Conservation (phyloP, 2,888 invertebrate genomes). For the Drosophila maculinotata region DNA sequence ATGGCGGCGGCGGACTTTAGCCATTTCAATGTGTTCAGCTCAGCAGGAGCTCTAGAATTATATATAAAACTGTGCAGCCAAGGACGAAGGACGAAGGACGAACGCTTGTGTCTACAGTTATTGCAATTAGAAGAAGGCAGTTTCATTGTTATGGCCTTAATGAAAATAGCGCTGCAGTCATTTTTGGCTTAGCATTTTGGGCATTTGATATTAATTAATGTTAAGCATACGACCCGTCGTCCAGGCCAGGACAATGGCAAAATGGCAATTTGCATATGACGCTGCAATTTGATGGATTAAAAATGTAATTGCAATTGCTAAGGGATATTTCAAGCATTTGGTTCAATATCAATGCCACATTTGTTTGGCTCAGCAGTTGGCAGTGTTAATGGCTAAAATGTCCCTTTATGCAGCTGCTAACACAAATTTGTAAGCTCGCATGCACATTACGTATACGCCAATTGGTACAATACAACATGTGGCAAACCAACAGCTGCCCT, state of each 20-base stretch:
- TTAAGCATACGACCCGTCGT: conserved; percentile 60
- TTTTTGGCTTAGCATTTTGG: conserved; percentile 54
- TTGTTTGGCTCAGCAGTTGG: conserved; percentile 14
- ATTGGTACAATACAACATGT: conserved; percentile 7
- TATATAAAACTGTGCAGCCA: conserved; percentile 35
- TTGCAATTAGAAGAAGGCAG: conserved; percentile 69
- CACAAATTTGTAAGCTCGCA: background rate
- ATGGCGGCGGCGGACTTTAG: background rate
- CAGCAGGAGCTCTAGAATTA: conserved; percentile 42
- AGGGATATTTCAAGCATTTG: conserved; percentile 17
- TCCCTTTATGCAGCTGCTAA: conserved; percentile 24
- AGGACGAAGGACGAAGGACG: conserved; percentile 11
- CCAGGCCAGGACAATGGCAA: conserved; percentile 16
- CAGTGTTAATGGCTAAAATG: conserved; percentile 11
- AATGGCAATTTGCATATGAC: conserved; percentile 54
- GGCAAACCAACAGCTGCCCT: conserved; percentile 6
- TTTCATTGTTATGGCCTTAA: conserved; percentile 69
- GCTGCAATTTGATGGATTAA: conserved; percentile 71
- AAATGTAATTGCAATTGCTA: conserved; percentile 58
- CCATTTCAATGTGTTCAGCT: conserved; percentile 19
- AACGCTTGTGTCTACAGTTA: conserved; percentile 52
- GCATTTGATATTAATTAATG: conserved; percentile 76
- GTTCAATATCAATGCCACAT: conserved; percentile 26
- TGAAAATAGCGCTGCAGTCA: conserved; percentile 68
- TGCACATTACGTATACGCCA: conserved; percentile 32